Evolutionary conservation across 2,113 vertebrate genomes (phyloP), one percentile per base, ranked within the genome.

Genomic region (Ibidorhyncha struthersii): DNA sequence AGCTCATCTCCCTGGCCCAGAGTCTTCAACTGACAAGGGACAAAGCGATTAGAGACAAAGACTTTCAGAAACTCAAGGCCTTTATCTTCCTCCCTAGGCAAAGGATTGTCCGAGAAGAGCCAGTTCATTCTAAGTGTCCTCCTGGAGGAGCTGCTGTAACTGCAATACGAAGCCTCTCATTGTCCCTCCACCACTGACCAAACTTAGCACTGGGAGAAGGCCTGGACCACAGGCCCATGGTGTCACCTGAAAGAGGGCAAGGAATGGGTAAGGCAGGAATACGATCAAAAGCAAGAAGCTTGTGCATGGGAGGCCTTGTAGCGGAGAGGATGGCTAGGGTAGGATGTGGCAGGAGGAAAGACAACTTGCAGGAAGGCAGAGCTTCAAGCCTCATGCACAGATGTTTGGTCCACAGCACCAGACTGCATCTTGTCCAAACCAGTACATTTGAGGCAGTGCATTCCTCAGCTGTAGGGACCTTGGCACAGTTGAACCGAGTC

Each of bases 321-420:
- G 19, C 5, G 2, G 50, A n/a, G 66, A 70, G 34, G 34, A 36
- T 38, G 61, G 40, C 80, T 45, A 50, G 16, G 62, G 34, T 23
- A 23, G 5, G 7, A n/a, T 11, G 22, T 27, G 12, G 18, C 53
- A 36, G 40, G 38, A 12, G 21, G 65, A 65, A 49, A 82, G 63
- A 36, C 25, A 45, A 12, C 59, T 43, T 45, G 49, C 9, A 32
- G 56, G 43, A 74, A 56, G 23, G 22, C 50, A 65, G 71, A 65
- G 27, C 32, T 91, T 78, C 0, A 0, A 59, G 50, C 12, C 21
- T 52, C 14, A 5, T 3, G 32, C 6, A 22, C 0, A 0, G 8
- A 9, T 85, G 56, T 69, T 82, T 1, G 1, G 36, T 19, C 27
- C 55, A 26, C 43, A 43, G 38, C 55, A 34, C 14, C 32, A 56